These are phyloP conservation scores for Pangasianodon hypophthalmus DNA, from an alignment of 2,113 vertebrate species.

Conservation along the genomic window DNA sequence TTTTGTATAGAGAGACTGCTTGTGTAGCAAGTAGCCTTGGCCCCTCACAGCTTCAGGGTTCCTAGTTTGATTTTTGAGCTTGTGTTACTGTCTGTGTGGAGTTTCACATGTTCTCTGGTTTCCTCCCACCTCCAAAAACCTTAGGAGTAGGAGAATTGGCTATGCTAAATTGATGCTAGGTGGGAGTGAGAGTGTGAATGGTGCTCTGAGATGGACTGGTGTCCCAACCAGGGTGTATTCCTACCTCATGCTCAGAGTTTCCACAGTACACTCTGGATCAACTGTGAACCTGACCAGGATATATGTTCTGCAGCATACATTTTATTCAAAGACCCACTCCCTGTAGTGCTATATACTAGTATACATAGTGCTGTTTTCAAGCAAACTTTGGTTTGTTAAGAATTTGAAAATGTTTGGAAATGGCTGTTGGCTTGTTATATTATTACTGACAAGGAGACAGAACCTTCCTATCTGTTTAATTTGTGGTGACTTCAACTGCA, in stretches of 20 bases:
- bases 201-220: not conserved
- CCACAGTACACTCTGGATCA: not conserved
- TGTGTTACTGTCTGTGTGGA: not conserved
- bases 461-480: conserved; percentile 10
- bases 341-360: not conserved
- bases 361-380: no score
- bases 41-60: not conserved
- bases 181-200: not conserved
- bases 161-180: not conserved
- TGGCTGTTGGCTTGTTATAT: not conserved
- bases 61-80: conserved; percentile 5
- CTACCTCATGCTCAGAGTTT: not conserved
- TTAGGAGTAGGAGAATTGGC: not conserved
- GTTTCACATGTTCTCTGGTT: not conserved
- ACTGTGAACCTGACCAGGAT: not conserved
- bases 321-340: not conserved
- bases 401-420: not conserved
- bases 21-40: conserved; percentile 11
- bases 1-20: not conserved
- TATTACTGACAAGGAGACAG: not conserved
- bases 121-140: not conserved
- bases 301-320: not conserved
- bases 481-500: conserved; percentile 4
- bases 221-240: not conserved
- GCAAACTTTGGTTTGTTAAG: not conserved